These are phyloP conservation scores for Raja brachyura DNA, from an alignment of 2,113 vertebrate species.

Conservation along the genomic window DNA sequence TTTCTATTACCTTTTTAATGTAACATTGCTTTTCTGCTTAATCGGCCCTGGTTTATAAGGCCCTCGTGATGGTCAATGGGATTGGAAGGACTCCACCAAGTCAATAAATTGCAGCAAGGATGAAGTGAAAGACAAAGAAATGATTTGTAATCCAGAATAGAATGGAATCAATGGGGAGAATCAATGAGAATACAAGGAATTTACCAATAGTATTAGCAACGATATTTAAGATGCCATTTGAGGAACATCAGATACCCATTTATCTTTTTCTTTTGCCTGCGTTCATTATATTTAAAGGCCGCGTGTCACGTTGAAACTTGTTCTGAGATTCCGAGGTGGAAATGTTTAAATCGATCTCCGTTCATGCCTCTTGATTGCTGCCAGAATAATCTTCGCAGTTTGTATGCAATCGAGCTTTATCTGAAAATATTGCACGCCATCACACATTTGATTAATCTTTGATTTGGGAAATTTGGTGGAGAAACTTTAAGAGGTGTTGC, in stretches of 20 bases:
- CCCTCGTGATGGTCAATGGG: conserved; percentile 42
- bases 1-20: conserved; percentile 66
- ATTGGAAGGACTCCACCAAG: neutral
- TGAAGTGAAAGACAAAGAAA: conserved; percentile 1
- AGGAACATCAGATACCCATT: neutral
- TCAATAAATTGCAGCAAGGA: conserved; percentile 9
- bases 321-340: neutral
- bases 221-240: conserved; percentile 29
- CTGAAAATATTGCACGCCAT: neutral
- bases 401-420: neutral
- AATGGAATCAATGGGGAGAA: conserved; percentile 16
- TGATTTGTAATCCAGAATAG: neutral
- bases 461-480: neutral
- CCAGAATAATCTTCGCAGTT: conserved; percentile 17
- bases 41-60: conserved; percentile 53
- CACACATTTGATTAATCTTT: neutral
- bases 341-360: conserved; percentile 15
- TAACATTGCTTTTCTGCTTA: conserved; percentile 66
- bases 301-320: neutral
- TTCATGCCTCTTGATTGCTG: conserved; percentile 12
- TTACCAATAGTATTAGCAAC: neutral
- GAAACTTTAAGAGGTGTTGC: neutral
- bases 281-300: conserved; percentile 8
- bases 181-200: neutral
- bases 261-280: neutral